These are phyloP conservation scores for Nasonia giraulti DNA, from an alignment of 1,140 invertebrate genomes.

Conservation along the genomic window DNA sequence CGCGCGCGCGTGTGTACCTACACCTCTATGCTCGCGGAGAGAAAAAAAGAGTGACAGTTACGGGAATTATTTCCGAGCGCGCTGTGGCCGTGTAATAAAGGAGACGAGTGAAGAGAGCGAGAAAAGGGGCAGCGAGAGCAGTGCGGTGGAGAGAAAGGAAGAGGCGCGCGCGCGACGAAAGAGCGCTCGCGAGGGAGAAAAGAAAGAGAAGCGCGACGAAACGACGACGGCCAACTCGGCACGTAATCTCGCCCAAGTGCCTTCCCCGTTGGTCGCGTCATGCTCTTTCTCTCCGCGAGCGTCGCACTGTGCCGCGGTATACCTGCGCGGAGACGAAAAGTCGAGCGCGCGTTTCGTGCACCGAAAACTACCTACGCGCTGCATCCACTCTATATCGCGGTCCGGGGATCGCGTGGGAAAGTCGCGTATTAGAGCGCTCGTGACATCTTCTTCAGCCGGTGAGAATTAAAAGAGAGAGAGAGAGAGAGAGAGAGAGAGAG, in stretches of 20 bases:
- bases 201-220: constrained; percentile 65
- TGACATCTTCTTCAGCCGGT: no score
- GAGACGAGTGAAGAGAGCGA: constrained; percentile 21
- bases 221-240: constrained; percentile 59
- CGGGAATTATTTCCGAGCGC: constrained; percentile 22
- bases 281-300: constrained; percentile 52
- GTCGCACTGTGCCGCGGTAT: neutral
- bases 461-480: neutral
- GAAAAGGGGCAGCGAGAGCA: constrained; percentile 47
- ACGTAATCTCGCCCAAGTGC: constrained; percentile 73
- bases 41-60: constrained; percentile 18
- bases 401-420: neutral
- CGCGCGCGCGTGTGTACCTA: neutral
- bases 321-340: neutral
- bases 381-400: neutral
- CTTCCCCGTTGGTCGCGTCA: constrained; percentile 72
- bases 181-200: neutral
- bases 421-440: neutral
- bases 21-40: neutral
- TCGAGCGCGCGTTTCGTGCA: neutral
- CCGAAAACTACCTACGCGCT: neutral
- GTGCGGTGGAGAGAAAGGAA: neutral
- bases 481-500: no score
- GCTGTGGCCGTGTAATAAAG: neutral
- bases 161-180: neutral